phyloP scores from a whole-genome alignment of 2,888 invertebrate species.

The Philereme vetulata region DNA sequence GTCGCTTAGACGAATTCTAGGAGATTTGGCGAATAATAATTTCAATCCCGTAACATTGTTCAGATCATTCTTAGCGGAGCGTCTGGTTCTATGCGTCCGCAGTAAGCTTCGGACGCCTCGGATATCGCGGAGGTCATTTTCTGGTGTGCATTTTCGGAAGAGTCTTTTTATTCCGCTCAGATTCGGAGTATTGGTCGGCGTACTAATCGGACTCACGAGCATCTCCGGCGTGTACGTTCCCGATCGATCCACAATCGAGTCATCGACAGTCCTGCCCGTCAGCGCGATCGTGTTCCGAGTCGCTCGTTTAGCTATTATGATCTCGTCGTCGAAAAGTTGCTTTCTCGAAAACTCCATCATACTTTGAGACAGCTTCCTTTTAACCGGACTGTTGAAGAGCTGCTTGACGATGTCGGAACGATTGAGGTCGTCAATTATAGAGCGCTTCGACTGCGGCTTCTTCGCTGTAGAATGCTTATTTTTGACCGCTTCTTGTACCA shows the following conservation, averaged over 20 bases:
- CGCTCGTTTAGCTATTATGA: conserved; percentile 34
- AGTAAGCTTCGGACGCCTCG: conserved; percentile 52
- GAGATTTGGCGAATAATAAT: conserved; percentile 55
- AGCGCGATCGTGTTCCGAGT: conserved; percentile 52
- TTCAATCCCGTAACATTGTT: conserved; percentile 69
- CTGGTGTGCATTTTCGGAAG: conserved; percentile 54
- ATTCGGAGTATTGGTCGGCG: conserved; percentile 56
- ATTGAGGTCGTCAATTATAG: conserved; percentile 72
- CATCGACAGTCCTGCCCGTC: conserved; percentile 44
- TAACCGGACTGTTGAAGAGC: conserved; percentile 76
- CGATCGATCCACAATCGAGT: conserved; percentile 48
- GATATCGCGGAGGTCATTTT: conserved; percentile 58
- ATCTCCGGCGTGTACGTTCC: conserved; percentile 58
- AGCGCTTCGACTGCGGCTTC: conserved; percentile 74
- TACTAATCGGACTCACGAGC: conserved; percentile 64
- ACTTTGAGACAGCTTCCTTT: conserved; percentile 76
- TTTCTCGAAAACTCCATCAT: conserved; percentile 71
- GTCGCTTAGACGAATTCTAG: conserved; percentile 55
- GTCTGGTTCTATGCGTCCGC: conserved; percentile 54
- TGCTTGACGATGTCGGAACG: conserved; percentile 73
- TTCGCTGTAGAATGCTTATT: conserved; percentile 78
- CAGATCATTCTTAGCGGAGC: conserved; percentile 65
- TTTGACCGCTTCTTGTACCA: conserved; percentile 68
- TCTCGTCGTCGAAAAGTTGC: conserved; percentile 53
- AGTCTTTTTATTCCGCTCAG: conserved; percentile 55